Evolutionary conservation across 2,888 invertebrate genomes (phyloP).

Genomic region (Synergus umbraculus): DNA sequence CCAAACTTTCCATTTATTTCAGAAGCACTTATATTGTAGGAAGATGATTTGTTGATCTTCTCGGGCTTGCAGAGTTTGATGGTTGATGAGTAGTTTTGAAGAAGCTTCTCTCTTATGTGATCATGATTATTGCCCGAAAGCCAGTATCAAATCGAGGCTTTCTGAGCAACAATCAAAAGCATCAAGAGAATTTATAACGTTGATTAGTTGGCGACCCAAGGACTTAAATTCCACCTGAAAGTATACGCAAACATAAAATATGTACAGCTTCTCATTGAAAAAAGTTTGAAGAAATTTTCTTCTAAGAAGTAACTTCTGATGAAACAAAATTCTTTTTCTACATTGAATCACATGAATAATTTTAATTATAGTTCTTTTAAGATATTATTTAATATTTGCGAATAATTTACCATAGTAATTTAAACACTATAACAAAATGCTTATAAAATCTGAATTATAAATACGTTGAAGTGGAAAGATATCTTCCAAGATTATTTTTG

Average conservation of each 20-base stretch:
- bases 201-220: not conserved
- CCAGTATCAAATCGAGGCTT: conserved; percentile 75
- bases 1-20: not conserved
- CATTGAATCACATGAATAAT: not conserved
- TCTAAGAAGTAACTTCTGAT: not conserved
- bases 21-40: not conserved
- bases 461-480: not conserved
- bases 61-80: not conserved
- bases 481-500: not conserved
- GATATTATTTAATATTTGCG: no score
- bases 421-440: not conserved
- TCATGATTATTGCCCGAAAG: conserved; percentile 79
- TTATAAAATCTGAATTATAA: not conserved
- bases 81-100: conserved; percentile 5
- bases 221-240: conserved; percentile 27
- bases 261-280: not conserved
- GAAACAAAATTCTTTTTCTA: not conserved
- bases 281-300: not conserved
- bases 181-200: conserved; percentile 69
- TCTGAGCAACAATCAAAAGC: conserved; percentile 79
- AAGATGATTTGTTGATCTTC: not conserved
- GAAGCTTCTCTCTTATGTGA: conserved; percentile 72
- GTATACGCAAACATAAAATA: not conserved
- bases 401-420: not conserved
- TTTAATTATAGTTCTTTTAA: no score